phyloP scores from a whole-genome alignment of 2,888 invertebrate species.

The Alviniconcha strummeri region DNA sequence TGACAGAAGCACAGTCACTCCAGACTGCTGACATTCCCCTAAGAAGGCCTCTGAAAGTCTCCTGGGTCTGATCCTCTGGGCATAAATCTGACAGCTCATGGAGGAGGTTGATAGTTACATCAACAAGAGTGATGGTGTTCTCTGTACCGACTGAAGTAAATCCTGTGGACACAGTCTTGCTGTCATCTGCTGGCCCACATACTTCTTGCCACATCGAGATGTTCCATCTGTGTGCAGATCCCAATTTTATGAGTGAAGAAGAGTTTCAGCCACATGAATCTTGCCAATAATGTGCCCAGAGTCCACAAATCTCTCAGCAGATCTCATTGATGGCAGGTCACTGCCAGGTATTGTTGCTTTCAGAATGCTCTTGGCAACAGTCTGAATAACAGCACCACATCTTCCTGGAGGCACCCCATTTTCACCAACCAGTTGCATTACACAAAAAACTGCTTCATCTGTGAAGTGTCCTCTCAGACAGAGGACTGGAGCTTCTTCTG shows the following conservation, averaged over 20 bases:
- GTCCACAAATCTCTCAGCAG: background rate
- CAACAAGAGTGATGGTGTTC: background rate
- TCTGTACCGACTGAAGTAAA: background rate
- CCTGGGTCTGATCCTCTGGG: background rate
- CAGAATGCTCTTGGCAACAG: background rate
- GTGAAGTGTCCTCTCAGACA: background rate
- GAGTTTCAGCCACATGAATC: background rate
- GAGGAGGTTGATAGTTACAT: background rate
- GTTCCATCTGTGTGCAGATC: conserved; percentile 8
- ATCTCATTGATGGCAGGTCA: conserved; percentile 1
- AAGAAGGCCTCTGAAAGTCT: background rate
- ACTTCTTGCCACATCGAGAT: conserved; percentile 1
- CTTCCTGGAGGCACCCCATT: conserved; percentile 5
- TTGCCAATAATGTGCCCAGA: background rate
- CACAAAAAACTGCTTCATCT: background rate
- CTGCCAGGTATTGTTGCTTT: background rate
- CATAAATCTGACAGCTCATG: background rate
- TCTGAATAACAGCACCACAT: background rate
- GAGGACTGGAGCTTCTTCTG: too few relatives aligned
- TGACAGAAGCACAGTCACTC: background rate
- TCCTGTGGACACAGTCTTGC: background rate
- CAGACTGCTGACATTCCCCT: background rate
- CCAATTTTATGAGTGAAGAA: background rate
- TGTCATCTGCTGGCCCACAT: background rate
- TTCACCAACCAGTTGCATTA: conserved; percentile 2